These are phyloP conservation scores for Listrodromus nycthemerus DNA, from an alignment of 2,888 invertebrate genomes.

Conservation along the genomic window DNA sequence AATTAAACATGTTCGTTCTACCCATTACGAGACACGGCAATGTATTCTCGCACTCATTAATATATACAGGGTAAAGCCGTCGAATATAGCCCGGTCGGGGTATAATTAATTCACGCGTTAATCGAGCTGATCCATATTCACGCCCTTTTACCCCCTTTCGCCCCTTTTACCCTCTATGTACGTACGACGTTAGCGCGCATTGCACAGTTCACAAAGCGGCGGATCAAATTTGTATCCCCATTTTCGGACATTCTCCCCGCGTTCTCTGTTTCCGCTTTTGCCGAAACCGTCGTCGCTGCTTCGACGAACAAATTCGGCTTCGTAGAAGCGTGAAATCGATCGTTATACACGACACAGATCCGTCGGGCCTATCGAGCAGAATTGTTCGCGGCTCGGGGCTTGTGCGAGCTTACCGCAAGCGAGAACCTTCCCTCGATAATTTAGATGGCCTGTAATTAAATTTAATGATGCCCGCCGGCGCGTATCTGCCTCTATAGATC, in stretches of 20 bases:
- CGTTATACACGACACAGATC: constrained; percentile 45
- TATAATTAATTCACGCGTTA: too few relatives aligned
- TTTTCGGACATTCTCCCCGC: not conserved
- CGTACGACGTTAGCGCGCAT: not conserved
- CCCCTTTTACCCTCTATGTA: too few relatives aligned
- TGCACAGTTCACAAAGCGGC: not conserved
- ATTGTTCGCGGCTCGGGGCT: constrained; percentile 24
- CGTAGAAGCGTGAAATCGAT: constrained; percentile 49
- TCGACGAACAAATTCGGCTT: constrained; percentile 20
- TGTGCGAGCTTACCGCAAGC: constrained; percentile 53
- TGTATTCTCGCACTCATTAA: not conserved
- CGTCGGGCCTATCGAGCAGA: constrained; percentile 35
- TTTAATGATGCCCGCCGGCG: constrained; percentile 73
- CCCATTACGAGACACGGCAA: not conserved
- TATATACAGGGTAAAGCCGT: too few relatives aligned
- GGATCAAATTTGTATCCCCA: not conserved
- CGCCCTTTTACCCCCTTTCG: too few relatives aligned
- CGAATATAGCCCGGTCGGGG: too few relatives aligned
- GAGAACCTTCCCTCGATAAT: constrained; percentile 70
- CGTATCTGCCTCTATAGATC: constrained; percentile 39
- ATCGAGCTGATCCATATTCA: not conserved
- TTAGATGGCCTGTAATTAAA: constrained; percentile 77
- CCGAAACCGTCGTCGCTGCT: not conserved
- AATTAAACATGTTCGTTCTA: constrained; percentile 3
- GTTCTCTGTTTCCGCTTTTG: not conserved